Conservation (phyloP, 2,797 vertebrate genomes). For the Amniataba percoides region DNA sequence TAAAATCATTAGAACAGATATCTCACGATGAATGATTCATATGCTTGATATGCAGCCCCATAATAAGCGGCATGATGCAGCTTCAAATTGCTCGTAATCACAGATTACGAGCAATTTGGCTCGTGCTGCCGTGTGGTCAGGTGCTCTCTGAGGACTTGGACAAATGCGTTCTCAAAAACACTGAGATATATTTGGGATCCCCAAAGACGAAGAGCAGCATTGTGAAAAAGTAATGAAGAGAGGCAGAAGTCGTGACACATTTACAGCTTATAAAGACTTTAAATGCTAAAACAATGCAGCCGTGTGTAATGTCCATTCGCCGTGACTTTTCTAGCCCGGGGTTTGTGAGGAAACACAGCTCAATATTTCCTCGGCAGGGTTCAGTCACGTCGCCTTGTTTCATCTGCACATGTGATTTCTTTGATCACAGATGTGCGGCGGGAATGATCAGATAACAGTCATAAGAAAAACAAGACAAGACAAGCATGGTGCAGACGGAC, state of each 20-base stretch:
- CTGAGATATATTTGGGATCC: slow-evolving; percentile 27
- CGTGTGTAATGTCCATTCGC: slow-evolving; percentile 9
- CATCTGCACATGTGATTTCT: slow-evolving; percentile 34
- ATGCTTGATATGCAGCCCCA: slow-evolving; percentile 49
- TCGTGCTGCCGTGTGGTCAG: slow-evolving; percentile 42
- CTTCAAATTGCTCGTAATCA: slow-evolving; percentile 40
- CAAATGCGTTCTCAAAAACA: slow-evolving; percentile 38
- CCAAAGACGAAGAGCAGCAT: slow-evolving; percentile 12
- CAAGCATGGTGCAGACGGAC: neutral
- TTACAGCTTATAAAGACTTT: slow-evolving; percentile 19
- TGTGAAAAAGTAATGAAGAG: slow-evolving; percentile 2
- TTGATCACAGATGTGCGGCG: slow-evolving; percentile 31
- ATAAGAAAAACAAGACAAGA: slow-evolving; percentile 29
- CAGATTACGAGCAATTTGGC: no score
- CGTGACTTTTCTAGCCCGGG: neutral
- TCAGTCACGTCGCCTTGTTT: slow-evolving; percentile 11
- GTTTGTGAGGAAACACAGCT: slow-evolving; percentile 6
- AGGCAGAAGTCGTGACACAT: slow-evolving; percentile 18
- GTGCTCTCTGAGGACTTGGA: slow-evolving; percentile 41
- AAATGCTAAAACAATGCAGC: slow-evolving; percentile 25
- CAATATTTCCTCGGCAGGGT: neutral
- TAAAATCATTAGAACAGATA: slow-evolving; percentile 55
- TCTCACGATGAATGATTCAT: slow-evolving; percentile 47
- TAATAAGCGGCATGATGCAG: slow-evolving; percentile 49
- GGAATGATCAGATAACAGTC: slow-evolving; percentile 36